A percentile compares a stretch with the other conserved stretches of the same genome.
Conservation (phyloP, 2,113 vertebrate species). For the Sigmodon hispidus region DNA sequence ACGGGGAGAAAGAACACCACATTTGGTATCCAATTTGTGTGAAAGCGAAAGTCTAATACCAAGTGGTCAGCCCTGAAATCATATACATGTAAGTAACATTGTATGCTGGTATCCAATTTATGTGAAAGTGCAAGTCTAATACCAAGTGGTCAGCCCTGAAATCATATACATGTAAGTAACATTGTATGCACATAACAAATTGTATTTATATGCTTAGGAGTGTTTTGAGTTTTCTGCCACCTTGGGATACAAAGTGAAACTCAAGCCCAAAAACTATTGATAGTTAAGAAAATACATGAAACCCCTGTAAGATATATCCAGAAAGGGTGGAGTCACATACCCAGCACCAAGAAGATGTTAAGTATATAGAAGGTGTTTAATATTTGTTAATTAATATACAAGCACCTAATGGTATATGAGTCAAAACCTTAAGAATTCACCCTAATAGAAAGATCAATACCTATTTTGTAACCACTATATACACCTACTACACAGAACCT, state of each 20-base stretch:
- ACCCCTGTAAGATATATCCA: neutral
- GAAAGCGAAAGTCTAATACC: neutral
- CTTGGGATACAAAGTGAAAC: neutral
- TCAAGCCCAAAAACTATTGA: neutral
- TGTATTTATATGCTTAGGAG: neutral
- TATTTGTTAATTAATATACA: neutral
- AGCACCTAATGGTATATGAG: neutral
- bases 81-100: neutral
- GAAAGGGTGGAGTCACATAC: neutral
- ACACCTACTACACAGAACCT: neutral
- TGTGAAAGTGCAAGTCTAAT: neutral
- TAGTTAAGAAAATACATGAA: neutral
- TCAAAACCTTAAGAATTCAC: neutral
- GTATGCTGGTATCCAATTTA: neutral
- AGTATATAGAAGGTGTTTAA: neutral
- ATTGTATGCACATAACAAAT: neutral
- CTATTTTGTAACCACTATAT: conserved; percentile 22
- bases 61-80: neutral
- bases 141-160: neutral
- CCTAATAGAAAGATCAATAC: conserved; percentile 15
- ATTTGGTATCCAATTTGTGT: neutral
- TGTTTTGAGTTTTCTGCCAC: neutral
- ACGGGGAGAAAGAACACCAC: neutral
- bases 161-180: neutral
- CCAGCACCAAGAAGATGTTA: neutral